Evolutionary conservation across 2,113 vertebrate genomes (phyloP).

Genomic region (Pelusios castaneus): DNA sequence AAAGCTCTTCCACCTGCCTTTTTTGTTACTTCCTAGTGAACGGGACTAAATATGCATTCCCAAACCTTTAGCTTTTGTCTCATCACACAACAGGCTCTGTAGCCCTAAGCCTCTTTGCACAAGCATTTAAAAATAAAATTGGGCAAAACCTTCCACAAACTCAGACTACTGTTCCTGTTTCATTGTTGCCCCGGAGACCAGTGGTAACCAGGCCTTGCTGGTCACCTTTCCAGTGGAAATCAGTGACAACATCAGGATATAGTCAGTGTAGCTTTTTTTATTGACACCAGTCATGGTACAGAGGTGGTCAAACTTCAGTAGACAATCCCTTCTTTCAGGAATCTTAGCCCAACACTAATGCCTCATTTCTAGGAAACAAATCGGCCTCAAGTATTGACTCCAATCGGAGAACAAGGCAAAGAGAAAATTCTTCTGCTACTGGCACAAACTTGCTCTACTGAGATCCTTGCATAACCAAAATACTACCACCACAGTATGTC

Average conservation of each 20-base stretch:
- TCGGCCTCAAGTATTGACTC: background rate
- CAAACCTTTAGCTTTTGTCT: background rate
- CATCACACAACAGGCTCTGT: too few relatives aligned
- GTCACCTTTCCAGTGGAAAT: too few relatives aligned
- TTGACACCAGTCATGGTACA: background rate
- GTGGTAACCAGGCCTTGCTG: too few relatives aligned
- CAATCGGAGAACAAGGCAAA: background rate
- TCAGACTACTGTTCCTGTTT: too few relatives aligned
- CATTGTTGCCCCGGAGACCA: too few relatives aligned
- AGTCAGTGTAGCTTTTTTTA: background rate
- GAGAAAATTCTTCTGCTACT: too few relatives aligned
- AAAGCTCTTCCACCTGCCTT: background rate
- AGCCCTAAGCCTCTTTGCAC: background rate
- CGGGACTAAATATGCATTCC: background rate
- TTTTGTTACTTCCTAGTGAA: background rate
- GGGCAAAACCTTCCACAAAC: too few relatives aligned
- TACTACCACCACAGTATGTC: background rate
- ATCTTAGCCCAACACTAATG: background rate
- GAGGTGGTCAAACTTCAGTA: background rate
- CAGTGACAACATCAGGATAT: background rate
- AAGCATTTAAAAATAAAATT: background rate
- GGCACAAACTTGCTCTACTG: too few relatives aligned
- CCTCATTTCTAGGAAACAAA: background rate
- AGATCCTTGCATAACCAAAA: background rate
- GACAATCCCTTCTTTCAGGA: background rate